A percentile compares a stretch with the other conserved stretches of the same genome.
Conservation (phyloP, 2,888 invertebrate genomes). For the Pimpla rufipes region DNA sequence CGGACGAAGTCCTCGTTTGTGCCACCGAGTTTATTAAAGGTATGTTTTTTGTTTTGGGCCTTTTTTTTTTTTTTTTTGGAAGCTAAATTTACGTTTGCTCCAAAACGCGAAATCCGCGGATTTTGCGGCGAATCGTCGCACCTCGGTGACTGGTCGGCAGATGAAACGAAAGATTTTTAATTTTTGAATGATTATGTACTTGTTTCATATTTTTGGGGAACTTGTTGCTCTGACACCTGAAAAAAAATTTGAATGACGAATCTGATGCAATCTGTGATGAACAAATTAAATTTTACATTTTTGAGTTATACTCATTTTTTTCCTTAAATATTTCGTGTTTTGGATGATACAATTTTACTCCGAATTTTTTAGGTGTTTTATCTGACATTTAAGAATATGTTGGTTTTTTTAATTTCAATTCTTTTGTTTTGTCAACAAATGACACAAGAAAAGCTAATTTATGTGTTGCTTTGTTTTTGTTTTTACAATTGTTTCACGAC, state of each 20-base stretch:
- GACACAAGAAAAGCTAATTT: neutral
- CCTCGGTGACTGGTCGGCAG: neutral
- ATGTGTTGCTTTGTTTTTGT: no score
- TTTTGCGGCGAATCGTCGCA: neutral
- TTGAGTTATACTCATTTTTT: neutral
- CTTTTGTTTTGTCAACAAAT: neutral
- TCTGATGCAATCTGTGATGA: neutral
- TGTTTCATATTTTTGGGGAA: no score
- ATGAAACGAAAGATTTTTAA: neutral
- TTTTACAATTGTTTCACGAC: no score
- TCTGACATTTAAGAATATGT: no score
- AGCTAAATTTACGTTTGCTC: neutral
- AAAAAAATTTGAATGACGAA: no score
- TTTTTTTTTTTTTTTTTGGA: slow-evolving; percentile 33
- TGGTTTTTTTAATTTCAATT: no score
- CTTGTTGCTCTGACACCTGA: no score
- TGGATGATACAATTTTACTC: no score
- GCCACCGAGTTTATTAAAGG: slow-evolving; percentile 83
- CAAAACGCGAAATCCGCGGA: neutral
- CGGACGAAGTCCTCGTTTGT: slow-evolving; percentile 78
- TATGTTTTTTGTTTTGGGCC: slow-evolving; percentile 63
- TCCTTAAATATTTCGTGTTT: neutral
- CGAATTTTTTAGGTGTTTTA: no score
- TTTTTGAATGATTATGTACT: no score
- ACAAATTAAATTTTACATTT: neutral